These are phyloP conservation scores for Pseudococcus viburni DNA, from an alignment of 2,888 invertebrate species.

Conservation along the genomic window DNA sequence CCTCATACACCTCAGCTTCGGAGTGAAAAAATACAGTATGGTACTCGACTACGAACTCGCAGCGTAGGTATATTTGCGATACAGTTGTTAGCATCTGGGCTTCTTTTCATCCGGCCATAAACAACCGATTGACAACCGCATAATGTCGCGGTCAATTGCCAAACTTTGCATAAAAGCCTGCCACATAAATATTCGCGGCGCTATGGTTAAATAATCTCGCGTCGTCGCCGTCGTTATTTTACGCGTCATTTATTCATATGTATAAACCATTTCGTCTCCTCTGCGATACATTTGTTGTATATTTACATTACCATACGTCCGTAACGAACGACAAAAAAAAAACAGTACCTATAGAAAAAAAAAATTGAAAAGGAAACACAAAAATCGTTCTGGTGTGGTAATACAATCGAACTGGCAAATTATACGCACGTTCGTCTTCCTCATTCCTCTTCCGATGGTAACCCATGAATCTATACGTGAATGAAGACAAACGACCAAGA, in stretches of 20 bases:
- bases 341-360: not conserved
- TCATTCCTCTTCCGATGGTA: not conserved
- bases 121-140: conserved; percentile 34
- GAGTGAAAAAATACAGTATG: too few species aligned
- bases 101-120: conserved; percentile 21
- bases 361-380: not conserved
- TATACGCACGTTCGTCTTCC: not conserved
- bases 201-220: conserved; percentile 11
- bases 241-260: conserved; percentile 30
- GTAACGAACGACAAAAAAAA: not conserved
- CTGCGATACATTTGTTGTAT: not conserved
- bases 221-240: not conserved
- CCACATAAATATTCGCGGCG: conserved; percentile 5
- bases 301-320: conserved; percentile 5
- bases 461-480: too few species aligned
- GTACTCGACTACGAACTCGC: too few species aligned
- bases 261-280: not conserved
- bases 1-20: too few species aligned
- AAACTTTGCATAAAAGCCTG: conserved; percentile 30
- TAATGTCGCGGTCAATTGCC: conserved; percentile 44
- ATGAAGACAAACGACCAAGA: not conserved
- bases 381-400: not conserved
- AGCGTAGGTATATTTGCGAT: not conserved
- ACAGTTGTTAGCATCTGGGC: conserved; percentile 10
- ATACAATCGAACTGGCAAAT: not conserved